These are phyloP conservation scores for Anas platyrhynchos DNA, from an alignment of 2,113 vertebrate genomes.

Conservation along the genomic window DNA sequence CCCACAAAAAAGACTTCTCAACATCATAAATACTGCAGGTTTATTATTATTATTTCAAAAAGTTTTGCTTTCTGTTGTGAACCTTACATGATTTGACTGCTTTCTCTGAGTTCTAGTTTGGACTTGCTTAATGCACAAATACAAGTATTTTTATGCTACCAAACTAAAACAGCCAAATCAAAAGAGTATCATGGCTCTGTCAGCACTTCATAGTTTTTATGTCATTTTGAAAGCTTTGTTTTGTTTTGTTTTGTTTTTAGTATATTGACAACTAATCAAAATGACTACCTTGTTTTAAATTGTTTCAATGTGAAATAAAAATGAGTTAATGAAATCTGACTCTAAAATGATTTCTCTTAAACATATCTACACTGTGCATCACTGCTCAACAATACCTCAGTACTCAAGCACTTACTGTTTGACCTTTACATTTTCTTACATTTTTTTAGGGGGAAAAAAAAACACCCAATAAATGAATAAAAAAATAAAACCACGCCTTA, in stretches of 20 bases:
- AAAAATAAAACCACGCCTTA: background rate
- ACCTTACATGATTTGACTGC: background rate
- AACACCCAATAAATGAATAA: background rate
- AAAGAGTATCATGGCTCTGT: background rate
- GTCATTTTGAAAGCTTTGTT: background rate
- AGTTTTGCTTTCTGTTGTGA: background rate
- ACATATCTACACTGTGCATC: background rate
- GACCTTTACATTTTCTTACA: background rate
- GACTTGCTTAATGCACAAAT: background rate
- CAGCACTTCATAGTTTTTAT: background rate
- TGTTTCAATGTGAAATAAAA: background rate
- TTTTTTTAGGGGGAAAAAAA: no score
- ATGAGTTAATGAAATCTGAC: background rate
- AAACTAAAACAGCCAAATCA: background rate
- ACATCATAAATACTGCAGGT: background rate
- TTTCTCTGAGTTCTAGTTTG: background rate
- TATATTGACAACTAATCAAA: background rate
- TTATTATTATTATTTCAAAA: conserved; percentile 14
- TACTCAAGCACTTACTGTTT: background rate
- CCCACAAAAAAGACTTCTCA: conserved; percentile 31
- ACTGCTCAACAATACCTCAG: background rate
- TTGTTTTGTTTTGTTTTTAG: background rate
- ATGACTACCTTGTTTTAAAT: background rate
- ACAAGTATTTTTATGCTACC: background rate
- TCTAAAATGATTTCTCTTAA: background rate